A percentile compares a stretch with the other conserved stretches of the same genome.
These are phyloP conservation scores for Drosophila algonquin DNA, from an alignment of 2,888 invertebrate species.

Conservation along the genomic window DNA sequence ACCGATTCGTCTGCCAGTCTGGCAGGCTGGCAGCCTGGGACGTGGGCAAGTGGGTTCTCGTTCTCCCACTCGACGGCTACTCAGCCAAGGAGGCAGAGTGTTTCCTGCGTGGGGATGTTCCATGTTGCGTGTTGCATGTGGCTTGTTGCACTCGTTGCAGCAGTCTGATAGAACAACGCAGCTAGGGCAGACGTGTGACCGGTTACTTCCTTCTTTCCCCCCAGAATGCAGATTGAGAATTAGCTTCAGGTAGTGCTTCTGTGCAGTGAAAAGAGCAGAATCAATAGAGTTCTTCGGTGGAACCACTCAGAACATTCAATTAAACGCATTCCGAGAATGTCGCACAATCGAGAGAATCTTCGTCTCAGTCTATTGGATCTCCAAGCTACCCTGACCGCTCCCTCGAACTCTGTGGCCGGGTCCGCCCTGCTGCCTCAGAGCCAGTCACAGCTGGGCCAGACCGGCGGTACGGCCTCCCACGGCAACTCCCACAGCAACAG, in stretches of 20 bases:
- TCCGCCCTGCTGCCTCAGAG: conserved; percentile 60
- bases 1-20: not conserved
- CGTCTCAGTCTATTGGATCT: conserved; percentile 83
- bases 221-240: not conserved
- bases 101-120: not conserved
- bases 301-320: conserved; percentile 24
- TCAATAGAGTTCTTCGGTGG: conserved; percentile 3
- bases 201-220: not conserved
- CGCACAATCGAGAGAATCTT: conserved; percentile 83
- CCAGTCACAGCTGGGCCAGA: conserved; percentile 34
- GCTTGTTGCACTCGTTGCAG: conserved; percentile 11
- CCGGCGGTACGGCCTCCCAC: conserved; percentile 12
- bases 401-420: conserved; percentile 69
- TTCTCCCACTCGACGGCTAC: conserved; percentile 74
- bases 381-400: conserved; percentile 74
- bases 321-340: conserved; percentile 62
- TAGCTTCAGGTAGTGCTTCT: conserved; percentile 6
- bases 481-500: conserved; percentile 33
- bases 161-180: not conserved
- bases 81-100: conserved; percentile 37
- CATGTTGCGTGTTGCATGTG: conserved; percentile 4
- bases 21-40: conserved; percentile 18
- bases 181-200: not conserved
- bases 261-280: conserved; percentile 17
- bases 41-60: conserved; percentile 51